phyloP scores from a whole-genome alignment of 2,888 invertebrate genomes.

The Druceiella hillmani region DNA sequence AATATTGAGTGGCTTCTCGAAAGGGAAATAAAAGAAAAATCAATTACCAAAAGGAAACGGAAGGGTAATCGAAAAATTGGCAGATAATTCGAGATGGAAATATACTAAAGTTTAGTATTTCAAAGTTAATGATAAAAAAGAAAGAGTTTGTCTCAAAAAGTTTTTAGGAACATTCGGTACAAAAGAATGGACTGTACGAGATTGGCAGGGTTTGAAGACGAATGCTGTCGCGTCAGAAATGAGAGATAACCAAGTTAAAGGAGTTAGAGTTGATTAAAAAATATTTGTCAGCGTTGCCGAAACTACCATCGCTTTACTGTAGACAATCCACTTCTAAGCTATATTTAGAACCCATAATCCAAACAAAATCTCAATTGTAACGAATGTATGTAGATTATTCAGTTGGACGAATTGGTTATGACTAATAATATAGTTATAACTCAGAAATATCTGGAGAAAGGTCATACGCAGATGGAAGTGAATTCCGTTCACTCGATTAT shows the following conservation, averaged over 20 bases:
- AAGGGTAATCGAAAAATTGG: constrained; percentile 9
- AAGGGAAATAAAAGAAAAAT: constrained; percentile 12
- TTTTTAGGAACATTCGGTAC: constrained; percentile 14
- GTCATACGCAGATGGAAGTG: too few species aligned
- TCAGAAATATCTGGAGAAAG: constrained; percentile 26
- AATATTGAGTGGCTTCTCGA: constrained; percentile 13
- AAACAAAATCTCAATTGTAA: too few species aligned
- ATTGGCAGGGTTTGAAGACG: too few species aligned
- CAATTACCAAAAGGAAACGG: constrained; percentile 9
- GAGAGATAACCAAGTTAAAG: too few species aligned
- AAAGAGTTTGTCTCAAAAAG: constrained; percentile 20
- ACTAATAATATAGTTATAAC: constrained; percentile 21
- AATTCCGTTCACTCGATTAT: too few species aligned
- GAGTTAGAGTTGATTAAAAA: constrained; percentile 8
- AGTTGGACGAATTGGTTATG: constrained; percentile 13
- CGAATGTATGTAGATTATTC: constrained; percentile 21
- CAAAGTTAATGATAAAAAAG: constrained; percentile 20
- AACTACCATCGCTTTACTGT: constrained; percentile 26
- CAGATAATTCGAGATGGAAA: constrained; percentile 14
- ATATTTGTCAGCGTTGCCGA: constrained; percentile 18
- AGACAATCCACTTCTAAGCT: constrained; percentile 21
- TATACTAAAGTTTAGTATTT: constrained; percentile 23
- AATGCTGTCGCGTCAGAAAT: too few species aligned
- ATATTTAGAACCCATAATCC: constrained; percentile 26
- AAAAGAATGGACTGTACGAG: constrained; percentile 25